A percentile compares a stretch with the other conserved stretches of the same genome.
These are phyloP conservation scores for Acheta domesticus DNA, from an alignment of 2,888 invertebrate genomes.

Conservation along the genomic window DNA sequence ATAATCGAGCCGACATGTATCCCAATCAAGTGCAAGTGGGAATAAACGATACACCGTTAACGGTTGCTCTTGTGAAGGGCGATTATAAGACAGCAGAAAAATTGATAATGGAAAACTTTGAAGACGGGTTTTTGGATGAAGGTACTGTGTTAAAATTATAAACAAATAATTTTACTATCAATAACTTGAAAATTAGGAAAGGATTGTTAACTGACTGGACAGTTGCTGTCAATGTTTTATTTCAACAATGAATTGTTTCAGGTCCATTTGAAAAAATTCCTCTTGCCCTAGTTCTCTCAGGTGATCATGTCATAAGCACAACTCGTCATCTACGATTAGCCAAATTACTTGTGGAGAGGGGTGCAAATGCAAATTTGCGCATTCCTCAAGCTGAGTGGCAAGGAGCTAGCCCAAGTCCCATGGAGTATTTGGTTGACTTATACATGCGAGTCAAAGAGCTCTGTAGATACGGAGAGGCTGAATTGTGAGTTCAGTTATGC, in stretches of 20 bases:
- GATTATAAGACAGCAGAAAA: slow-evolving; percentile 34
- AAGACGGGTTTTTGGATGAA: slow-evolving; percentile 33
- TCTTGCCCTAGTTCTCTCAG: slow-evolving; percentile 33
- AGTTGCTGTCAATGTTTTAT: too few species aligned
- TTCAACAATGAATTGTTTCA: background rate
- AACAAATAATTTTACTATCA: background rate
- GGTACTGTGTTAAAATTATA: slow-evolving; percentile 21
- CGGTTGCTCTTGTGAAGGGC: slow-evolving; percentile 33
- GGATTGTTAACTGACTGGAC: background rate
- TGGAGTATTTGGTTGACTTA: slow-evolving; percentile 34
- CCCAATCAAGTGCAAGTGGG: slow-evolving; percentile 35
- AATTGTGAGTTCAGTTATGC: background rate
- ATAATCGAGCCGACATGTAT: background rate
- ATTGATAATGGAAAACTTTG: slow-evolving; percentile 31
- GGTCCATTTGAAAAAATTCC: slow-evolving; percentile 35
- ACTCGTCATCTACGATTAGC: slow-evolving; percentile 35
- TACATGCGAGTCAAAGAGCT: slow-evolving; percentile 27
- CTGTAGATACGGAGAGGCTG: slow-evolving; percentile 3
- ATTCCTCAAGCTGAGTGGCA: slow-evolving; percentile 34
- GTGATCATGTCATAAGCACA: slow-evolving; percentile 25
- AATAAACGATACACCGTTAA: slow-evolving; percentile 35
- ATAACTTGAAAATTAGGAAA: background rate
- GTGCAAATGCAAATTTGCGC: slow-evolving; percentile 36
- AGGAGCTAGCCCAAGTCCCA: slow-evolving; percentile 34
- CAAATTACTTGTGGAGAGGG: slow-evolving; percentile 34